Base-by-base conservation (phyloP, 2,113 vertebrate species). In the Pelodiscus sinensis region DNA sequence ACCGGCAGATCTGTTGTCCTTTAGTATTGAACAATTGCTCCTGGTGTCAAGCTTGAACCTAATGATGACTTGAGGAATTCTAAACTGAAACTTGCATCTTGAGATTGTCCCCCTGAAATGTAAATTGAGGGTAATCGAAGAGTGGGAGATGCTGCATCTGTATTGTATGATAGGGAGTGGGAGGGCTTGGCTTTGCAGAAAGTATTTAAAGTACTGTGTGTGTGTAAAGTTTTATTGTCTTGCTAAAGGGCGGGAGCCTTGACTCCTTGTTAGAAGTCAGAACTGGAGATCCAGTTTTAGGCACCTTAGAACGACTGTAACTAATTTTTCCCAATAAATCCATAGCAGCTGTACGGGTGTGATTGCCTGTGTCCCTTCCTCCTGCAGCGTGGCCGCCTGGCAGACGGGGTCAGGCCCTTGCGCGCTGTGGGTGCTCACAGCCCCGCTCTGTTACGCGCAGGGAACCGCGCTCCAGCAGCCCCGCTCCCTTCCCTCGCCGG, bases 301-400 rank as follows among this genome's bases (percentile, higher is more conserved):
- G 73, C 60, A 35, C 68, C 75, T 86, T 60, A 25, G 71, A 60
- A 5, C 5, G 12, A 54, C 15, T 54, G 31, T 71, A 25, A 31
- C 19, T 77, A 60, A 29, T 24, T 16, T 58, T 84, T n/a, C 35
- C 60, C 52, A 92, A 92, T 92, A 92, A 92, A 92, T 25, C 79
- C n/a, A 19, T 62, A 62, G 62, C 54, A 81, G 73, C 15, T 24
- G 31, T 7, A 29, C n/a, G 18, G n/a, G 50, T 56, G 27, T 44
- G 11, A 35, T 71, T 77, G 50, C 51, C 22, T 62, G 6, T 82
- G 16, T 91, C 55, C 35, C 62, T 88, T 55, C 25, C 9, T 54
- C 16, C 77, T 68, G 11, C n/a, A n/a, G n/a, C n/a, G n/a, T n/a
- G n/a, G n/a, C n/a, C n/a, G n/a, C n/a, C n/a, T n/a, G n/a, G n/a